Conservation (phyloP, 2,888 invertebrate genomes). For the Leucophenga maculata region DNA sequence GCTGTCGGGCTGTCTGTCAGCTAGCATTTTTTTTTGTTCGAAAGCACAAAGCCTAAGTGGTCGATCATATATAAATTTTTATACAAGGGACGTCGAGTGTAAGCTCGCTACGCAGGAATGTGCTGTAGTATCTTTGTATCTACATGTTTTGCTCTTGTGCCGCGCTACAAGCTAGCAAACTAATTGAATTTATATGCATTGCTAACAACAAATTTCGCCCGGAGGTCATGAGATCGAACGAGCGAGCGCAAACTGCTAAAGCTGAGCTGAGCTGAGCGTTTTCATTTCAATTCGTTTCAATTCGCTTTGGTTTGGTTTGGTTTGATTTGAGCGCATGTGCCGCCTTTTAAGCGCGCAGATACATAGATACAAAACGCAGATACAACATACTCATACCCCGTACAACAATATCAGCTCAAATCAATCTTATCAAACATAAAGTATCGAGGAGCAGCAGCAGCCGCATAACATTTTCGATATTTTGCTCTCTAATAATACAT, state of each 20-base stretch:
- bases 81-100: neutral
- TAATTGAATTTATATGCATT: constrained; percentile 48
- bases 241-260: neutral
- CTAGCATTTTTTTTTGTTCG: neutral
- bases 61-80: constrained; percentile 8
- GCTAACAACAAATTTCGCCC: constrained; percentile 19
- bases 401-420: constrained; percentile 54
- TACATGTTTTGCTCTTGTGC: no score
- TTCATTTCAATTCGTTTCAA: neutral
- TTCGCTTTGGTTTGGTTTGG: neutral
- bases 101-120: no score
- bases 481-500: constrained; percentile 1
- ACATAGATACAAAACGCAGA: constrained; percentile 8
- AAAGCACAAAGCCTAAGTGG: constrained; percentile 21
- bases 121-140: no score
- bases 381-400: no score
- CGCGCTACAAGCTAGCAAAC: constrained; percentile 50
- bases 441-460: neutral
- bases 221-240: constrained; percentile 20
- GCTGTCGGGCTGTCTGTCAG: neutral
- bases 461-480: constrained; percentile 41
- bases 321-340: constrained; percentile 25
- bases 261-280: neutral
- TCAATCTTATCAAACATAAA: constrained; percentile 62
- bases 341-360: constrained; percentile 57